Base-by-base conservation (phyloP, 2,888 invertebrate species). In the Falcaria lacertinaria region DNA sequence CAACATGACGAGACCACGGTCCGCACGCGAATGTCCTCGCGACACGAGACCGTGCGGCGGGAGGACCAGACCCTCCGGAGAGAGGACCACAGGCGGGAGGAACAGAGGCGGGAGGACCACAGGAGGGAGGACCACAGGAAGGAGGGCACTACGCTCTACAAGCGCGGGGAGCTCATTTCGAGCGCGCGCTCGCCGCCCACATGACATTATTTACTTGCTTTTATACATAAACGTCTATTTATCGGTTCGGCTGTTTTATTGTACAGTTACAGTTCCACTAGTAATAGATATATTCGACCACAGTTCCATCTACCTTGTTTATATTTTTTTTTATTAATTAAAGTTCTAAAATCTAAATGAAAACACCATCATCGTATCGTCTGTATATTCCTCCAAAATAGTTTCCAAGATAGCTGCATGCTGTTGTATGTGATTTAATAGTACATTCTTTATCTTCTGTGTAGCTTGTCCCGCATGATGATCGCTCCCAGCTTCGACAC, bases 151-250 rank as follows among this genome's bases (percentile, higher is more conserved):
- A 54, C 15, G 41, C 91, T 94, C 15, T 96, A 95, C 91, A 96
- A 96, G 80, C 87, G 96, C 50, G 91, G 94, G 48, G 95, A 95
- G 79, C 86, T 96, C 44, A 96, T 96, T 64, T 94, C 95, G 34
- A 95, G 95, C 80, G 94, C 94, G 48, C 92, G 90, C 39, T 69
- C 78, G 41, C 80, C 73, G 45, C 79, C 80, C 44, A 77, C 85
- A 71, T 87, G 88, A 88, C 83, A 65, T 47, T 64, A 66, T 74
- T 63, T 65, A 64, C 67, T 66, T 64, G 54, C 72, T 84, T 81
- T 85, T 81, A 82, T 84, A 85, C 78, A 85, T 86, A 84, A 78
- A 88, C 78, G 69, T 80, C 80, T 87, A 85, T 84, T 84, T 85
- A 83, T 81, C 80, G 78, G 51, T 60, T 46, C 55, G 58, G 37